These are phyloP conservation scores for Neopelma chrysocephalum DNA, from an alignment of 2,797 vertebrate species.

Conservation along the genomic window DNA sequence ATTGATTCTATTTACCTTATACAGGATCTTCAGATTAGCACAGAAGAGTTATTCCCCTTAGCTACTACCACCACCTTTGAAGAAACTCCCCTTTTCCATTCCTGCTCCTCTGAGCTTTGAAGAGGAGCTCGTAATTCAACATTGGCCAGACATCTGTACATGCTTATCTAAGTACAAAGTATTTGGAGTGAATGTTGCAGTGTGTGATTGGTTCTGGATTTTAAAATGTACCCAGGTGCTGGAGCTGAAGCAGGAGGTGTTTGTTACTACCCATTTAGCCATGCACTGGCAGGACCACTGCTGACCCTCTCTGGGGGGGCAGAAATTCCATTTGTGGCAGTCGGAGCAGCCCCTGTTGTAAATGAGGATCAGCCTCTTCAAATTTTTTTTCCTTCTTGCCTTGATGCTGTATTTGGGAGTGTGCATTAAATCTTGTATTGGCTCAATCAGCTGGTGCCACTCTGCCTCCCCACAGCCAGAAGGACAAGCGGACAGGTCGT, in stretches of 20 bases:
- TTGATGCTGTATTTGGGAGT: neutral
- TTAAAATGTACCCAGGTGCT: neutral
- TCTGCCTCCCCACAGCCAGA: neutral
- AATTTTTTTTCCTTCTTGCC: neutral
- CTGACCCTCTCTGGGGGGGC: neutral
- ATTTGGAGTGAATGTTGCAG: neutral
- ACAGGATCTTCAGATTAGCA: neutral
- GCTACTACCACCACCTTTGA: neutral
- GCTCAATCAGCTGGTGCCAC: neutral
- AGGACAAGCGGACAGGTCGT: conserved; percentile 44
- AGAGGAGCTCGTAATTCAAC: neutral
- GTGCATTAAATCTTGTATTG: neutral
- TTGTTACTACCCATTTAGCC: neutral
- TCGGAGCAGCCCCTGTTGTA: neutral
- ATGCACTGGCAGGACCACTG: neutral
- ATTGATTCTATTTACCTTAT: neutral
- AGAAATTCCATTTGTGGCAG: neutral
- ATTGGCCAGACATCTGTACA: neutral
- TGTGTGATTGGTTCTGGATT: neutral
- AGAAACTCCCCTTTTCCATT: neutral
- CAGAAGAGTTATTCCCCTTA: neutral
- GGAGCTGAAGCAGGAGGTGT: neutral
- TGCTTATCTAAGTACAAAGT: neutral
- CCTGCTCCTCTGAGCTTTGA: neutral
- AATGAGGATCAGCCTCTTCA: neutral